phyloP scores from a whole-genome alignment of 2,113 vertebrate species.

The Salvelinus sp. region DNA sequence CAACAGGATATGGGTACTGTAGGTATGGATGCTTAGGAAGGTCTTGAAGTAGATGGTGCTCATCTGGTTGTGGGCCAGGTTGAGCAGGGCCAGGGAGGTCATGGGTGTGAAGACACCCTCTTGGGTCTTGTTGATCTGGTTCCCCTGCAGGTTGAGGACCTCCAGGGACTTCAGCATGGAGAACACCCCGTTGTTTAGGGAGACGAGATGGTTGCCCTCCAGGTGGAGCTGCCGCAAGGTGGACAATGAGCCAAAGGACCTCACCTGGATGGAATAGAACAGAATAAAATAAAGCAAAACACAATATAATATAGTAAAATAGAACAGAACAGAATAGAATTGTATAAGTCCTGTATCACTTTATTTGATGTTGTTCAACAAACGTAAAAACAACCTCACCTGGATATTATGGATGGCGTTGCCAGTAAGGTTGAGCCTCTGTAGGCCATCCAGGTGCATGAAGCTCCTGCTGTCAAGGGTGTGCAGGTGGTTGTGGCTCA shows the following conservation, averaged over 20 bases:
- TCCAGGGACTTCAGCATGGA: slow-evolving; percentile 79
- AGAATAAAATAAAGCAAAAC: too few relatives aligned
- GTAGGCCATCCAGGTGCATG: slow-evolving; percentile 72
- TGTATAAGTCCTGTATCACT: too few relatives aligned
- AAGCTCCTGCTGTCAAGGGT: slow-evolving; percentile 63
- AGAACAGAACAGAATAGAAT: too few relatives aligned
- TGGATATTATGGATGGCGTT: slow-evolving; percentile 70
- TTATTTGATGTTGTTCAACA: too few relatives aligned
- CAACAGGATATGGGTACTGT: slow-evolving; percentile 79
- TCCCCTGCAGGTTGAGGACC: slow-evolving; percentile 73
- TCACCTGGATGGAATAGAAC: slow-evolving; percentile 46
- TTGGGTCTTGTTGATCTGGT: slow-evolving; percentile 66
- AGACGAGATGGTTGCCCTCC: slow-evolving; percentile 64
- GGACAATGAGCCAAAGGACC: slow-evolving; percentile 73
- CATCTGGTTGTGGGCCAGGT: slow-evolving; percentile 71
- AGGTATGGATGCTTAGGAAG: slow-evolving; percentile 74
- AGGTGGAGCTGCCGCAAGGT: slow-evolving; percentile 73
- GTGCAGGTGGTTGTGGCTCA: slow-evolving; percentile 70
- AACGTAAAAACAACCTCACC: too few relatives aligned
- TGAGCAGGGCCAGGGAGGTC: slow-evolving; percentile 71
- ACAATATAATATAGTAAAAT: too few relatives aligned
- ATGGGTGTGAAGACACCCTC: slow-evolving; percentile 68
- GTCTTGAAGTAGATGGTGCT: slow-evolving; percentile 73
- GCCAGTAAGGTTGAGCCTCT: slow-evolving; percentile 70
- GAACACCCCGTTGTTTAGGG: slow-evolving; percentile 70